phyloP scores from a whole-genome alignment of 2,113 vertebrate genomes.

The Cervus canadensis region DNA sequence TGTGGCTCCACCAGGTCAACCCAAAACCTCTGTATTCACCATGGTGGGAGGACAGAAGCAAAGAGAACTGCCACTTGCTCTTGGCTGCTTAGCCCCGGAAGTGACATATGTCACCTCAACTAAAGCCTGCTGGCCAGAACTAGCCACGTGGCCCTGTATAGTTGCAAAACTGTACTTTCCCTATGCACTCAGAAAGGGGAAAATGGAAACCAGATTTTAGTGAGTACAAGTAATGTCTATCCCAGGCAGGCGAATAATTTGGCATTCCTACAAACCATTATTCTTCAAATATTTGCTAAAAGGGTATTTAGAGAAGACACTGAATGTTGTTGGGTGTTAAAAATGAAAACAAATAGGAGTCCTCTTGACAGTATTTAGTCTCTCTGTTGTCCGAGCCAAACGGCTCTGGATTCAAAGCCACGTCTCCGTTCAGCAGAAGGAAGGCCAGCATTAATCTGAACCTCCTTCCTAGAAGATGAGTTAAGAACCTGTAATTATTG shows the following conservation, averaged over 20 bases:
- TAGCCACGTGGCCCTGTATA: not conserved
- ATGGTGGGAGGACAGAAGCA: not conserved
- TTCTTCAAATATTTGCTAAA: slow-evolving; percentile 42
- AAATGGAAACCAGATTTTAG: not conserved
- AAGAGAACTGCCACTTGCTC: not conserved
- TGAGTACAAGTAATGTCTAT: not conserved
- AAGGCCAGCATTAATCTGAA: not conserved
- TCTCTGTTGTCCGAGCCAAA: slow-evolving; percentile 30
- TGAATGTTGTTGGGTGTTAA: slow-evolving; percentile 1
- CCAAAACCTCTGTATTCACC: not conserved
- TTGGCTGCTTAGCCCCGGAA: not conserved
- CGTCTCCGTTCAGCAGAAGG: not conserved
- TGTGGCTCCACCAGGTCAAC: not conserved
- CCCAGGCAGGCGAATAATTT: not conserved
- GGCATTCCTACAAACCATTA: not conserved
- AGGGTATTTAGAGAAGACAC: not conserved
- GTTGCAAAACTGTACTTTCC: not conserved
- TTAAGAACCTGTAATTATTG: not conserved
- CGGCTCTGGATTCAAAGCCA: not conserved
- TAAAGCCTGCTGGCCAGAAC: not conserved
- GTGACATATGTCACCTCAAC: not conserved
- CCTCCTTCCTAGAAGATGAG: not conserved
- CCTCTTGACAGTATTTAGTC: slow-evolving; percentile 6
- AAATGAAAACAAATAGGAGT: slow-evolving; percentile 49
- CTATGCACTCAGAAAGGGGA: not conserved